phyloP scores from a whole-genome alignment of 2,888 invertebrate species.

The Hoplodrina blanda region DNA sequence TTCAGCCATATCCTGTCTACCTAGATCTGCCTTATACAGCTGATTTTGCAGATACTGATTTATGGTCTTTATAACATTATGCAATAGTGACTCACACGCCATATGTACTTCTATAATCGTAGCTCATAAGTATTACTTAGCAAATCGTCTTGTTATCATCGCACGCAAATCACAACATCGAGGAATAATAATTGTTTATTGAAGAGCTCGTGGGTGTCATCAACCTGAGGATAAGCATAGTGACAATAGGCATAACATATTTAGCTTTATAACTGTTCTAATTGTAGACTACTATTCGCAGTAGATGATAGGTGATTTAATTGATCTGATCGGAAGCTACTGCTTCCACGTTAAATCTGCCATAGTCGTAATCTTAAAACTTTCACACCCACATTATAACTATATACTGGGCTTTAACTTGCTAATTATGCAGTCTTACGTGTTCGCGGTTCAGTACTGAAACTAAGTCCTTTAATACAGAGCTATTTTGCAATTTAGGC shows the following conservation, averaged over 20 bases:
- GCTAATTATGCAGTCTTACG: neutral
- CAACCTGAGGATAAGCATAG: conserved; percentile 6
- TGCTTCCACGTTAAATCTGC: neutral
- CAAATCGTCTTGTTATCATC: conserved; percentile 50
- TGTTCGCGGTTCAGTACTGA: too few species aligned
- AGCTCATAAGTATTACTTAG: conserved; percentile 34
- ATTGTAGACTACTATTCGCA: neutral
- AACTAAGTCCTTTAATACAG: neutral
- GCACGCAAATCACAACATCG: conserved; percentile 38
- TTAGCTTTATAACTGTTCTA: neutral
- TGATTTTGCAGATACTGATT: neutral
- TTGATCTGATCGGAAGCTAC: neutral
- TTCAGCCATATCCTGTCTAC: conserved; percentile 1
- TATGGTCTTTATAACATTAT: conserved; percentile 1
- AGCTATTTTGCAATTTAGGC: neutral
- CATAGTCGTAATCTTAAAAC: neutral
- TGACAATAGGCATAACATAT: neutral
- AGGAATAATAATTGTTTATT: conserved; percentile 49
- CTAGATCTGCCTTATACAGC: neutral
- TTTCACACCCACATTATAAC: neutral
- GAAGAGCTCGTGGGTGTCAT: conserved; percentile 22
- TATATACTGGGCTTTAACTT: neutral
- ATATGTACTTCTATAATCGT: conserved; percentile 24
- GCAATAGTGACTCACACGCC: conserved; percentile 34
- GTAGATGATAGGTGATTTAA: too few species aligned